Base-by-base conservation (phyloP, 2,113 vertebrate genomes). In the Hoplias malabaricus region DNA sequence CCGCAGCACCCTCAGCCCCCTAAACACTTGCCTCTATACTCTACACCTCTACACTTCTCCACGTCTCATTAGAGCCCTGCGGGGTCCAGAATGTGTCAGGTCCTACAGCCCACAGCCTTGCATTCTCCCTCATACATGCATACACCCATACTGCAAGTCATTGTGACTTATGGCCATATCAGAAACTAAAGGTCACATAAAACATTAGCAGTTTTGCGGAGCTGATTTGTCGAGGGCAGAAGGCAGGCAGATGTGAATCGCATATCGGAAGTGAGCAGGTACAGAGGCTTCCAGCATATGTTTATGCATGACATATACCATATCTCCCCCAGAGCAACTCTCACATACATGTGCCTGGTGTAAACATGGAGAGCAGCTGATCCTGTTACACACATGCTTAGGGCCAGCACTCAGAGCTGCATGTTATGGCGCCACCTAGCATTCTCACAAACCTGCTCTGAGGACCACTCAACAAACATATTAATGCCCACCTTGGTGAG, bases 11-110 rank as follows among this genome's bases (percentile, higher is more conserved):
- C 69, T 29, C 54, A 53, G 53, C n/a, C 75, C 69, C 62, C 63
- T 78, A 76, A 68, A 78, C 75, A 82, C 70, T 63, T 78, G 53
- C 54, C 14, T 74, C 54, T 27, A 73, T 65, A 31, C 69, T 69
- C n/a, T n/a, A n/a, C n/a, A n/a, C n/a, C n/a, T n/a, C n/a, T n/a
- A n/a, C n/a, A n/a, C n/a, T n/a, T n/a, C n/a, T n/a, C n/a, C n/a
- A n/a, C n/a, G n/a, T 70, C 75, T 78, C 56, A 69, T 75, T 57
- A 78, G 48, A 13, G 27, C 33, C 9, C 43, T 14, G 69, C 14
- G n/a, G 59, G 11, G 10, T 0, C 38, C n/a, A 31, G 29, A 57
- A 77, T 56, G 63, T 78, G 56, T 46, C 69, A 42, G 56, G 31
- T 13, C 9, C 5, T 5, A 53, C 13, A 14, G 9, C 25, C 56